Base-by-base conservation (phyloP, 2,797 vertebrate genomes). In the Nasua narica region DNA sequence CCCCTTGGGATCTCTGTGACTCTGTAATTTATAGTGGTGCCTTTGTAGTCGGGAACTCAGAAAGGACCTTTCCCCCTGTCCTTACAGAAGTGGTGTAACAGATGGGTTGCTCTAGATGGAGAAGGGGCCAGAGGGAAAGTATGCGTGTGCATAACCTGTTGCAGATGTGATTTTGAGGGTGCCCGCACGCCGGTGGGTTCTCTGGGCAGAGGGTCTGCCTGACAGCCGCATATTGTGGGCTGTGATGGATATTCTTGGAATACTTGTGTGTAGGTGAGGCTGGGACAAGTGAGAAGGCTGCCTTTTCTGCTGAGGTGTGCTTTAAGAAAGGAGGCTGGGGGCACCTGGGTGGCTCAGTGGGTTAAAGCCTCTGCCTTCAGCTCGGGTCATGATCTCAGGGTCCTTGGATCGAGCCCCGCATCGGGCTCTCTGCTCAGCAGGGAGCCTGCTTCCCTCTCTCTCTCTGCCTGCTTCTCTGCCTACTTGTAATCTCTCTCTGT, bases 11-110 rank as follows among this genome's bases (percentile, higher is more conserved):
- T 58, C 56, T 90, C 88, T 27, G 58, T 18, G 13, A 23, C 86
- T 43, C 77, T 91, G 40, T 96, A 96, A 97, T 97, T 97, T 96
- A 85, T 46, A 16, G 52, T 23, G 32, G 50, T 83, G 90, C 50
- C 77, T 95, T 85, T 92, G 82, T 86, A 32, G 84, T 86, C 87
- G 78, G 54, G 46, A 67, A 94, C 67, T 88, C 84, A 65, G 89
- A 90, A 81, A 85, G 83, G 37, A 56, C n/a, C 32, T 54, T 29
- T 6, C 6, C 65, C 46, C 52, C 18, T 52, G 3, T 29, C 29
- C 70, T 87, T 56, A 37, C n/a, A 74, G 90, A 92, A 79, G 79
- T 14, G 29, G 4, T 60, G 23, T 70, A 83, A 70, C 82, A 54
- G 37, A 25, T 1, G 10, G 40, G 54, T 67, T 82, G 70, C 70